phyloP scores from a whole-genome alignment of 2,797 vertebrate species.

The Pygocentrus nattereri region DNA sequence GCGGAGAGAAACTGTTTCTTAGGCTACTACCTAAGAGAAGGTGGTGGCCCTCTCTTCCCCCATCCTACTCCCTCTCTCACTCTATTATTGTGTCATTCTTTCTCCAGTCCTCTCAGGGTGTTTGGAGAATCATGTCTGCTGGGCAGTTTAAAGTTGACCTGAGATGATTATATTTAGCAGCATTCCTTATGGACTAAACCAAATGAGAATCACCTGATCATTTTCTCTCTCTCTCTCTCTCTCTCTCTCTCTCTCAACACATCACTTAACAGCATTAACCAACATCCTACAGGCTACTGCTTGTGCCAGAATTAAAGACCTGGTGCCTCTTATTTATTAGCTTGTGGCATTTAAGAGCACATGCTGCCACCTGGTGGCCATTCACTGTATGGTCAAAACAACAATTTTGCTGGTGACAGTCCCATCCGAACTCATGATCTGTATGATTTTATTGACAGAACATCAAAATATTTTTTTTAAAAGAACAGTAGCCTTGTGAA shows the following conservation, averaged over 20 bases:
- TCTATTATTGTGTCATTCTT: background rate
- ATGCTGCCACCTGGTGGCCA: slow-evolving; percentile 43
- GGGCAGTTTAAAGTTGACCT: background rate
- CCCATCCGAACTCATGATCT: too few species aligned
- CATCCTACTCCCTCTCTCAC: background rate
- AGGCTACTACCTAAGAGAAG: background rate
- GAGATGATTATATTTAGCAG: background rate
- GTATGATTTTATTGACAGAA: too few species aligned
- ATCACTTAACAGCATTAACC: background rate
- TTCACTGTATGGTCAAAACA: background rate
- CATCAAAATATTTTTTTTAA: too few species aligned
- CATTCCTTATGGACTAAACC: background rate
- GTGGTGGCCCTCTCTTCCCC: background rate
- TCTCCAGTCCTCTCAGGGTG: background rate
- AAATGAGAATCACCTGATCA: background rate
- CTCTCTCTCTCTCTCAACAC: background rate
- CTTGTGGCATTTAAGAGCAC: background rate
- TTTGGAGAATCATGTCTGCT: background rate
- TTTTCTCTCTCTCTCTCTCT: background rate
- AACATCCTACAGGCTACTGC: background rate
- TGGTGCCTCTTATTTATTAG: background rate
- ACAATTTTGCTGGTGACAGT: background rate
- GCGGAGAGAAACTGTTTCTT: background rate
- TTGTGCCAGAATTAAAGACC: background rate
- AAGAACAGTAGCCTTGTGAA: too few species aligned